These are phyloP conservation scores for Carlito syrichta DNA, from an alignment of 2,113 vertebrate genomes.

Conservation along the genomic window DNA sequence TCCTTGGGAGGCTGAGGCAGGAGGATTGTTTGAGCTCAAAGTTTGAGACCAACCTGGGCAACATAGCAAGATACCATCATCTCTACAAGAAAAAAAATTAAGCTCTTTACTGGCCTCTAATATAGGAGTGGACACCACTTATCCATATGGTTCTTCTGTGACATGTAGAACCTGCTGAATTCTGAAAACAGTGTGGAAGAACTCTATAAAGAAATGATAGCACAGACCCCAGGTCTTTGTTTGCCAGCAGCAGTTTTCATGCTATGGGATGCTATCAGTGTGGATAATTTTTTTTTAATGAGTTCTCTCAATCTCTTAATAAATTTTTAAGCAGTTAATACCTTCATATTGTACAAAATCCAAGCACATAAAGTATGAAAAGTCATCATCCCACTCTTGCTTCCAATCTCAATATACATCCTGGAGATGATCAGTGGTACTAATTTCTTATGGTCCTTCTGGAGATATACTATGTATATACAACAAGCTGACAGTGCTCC, in stretches of 20 bases:
- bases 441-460: neutral
- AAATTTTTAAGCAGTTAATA: neutral
- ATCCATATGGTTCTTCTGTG: neutral
- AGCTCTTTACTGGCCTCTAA: neutral
- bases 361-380: neutral
- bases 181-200: neutral
- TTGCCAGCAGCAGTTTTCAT: neutral
- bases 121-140: neutral
- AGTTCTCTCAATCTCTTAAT: neutral
- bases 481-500: rapidly evolving
- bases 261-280: neutral
- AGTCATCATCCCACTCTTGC: rapidly evolving
- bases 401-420: neutral
- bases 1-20: neutral
- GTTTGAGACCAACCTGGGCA: neutral
- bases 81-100: neutral
- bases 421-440: neutral
- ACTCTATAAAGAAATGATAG: neutral
- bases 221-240: rapidly evolving
- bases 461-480: neutral
- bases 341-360: neutral
- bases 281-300: neutral
- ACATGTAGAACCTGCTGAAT: neutral
- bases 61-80: neutral
- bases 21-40: neutral